Base-by-base conservation (phyloP, 2,797 vertebrate genomes). In the Kryptopterus vitreolus region DNA sequence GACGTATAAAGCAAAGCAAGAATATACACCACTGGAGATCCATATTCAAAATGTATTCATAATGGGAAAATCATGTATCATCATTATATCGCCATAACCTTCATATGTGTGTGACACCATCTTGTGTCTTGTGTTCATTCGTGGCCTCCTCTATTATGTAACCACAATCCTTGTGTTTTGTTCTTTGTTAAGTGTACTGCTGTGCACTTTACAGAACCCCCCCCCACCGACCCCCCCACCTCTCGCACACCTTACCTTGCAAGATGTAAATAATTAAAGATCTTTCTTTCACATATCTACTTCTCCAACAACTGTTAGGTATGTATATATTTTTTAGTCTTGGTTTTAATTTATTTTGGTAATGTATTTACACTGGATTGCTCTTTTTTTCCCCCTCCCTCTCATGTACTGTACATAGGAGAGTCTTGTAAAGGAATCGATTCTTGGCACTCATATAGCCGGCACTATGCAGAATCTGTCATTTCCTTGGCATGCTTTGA, bases 401-500 rank as follows among this genome's bases (percentile, higher is more conserved):
- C 65, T 70, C 22, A 38, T 81, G 81, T 79, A 78, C 83, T 84
- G 92, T 95, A 93, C 86, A 94, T 93, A 92, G 82, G 70, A 78
- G 88, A 88, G 87, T 91, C 85, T 90, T 91, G 88, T 92, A 92
- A 91, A 91, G 87, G 87, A 90, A 89, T 87, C 79, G 35, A 87
- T 82, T 89, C 83, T 89, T 90, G 92, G 91, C 92, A 90, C 90
- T 88, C 84, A 84, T 93, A 93, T 93, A 94, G 93, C 92, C 91
- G 89, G 91, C 92, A 93, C 94, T 94, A 95, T 95, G 93, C 93
- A 95, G 92, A 92, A 91, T 88, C 87, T 79, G 77, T 82, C 80
- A 81, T 88, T 89, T 91, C 84, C 91, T 92, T 92, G 92, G 94
- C 94, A 95, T 95, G 94, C 92, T 94, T 92, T 91, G 92, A 95